These are phyloP conservation scores for Xanthia icteritia DNA, from an alignment of 2,888 invertebrate species.

Conservation along the genomic window DNA sequence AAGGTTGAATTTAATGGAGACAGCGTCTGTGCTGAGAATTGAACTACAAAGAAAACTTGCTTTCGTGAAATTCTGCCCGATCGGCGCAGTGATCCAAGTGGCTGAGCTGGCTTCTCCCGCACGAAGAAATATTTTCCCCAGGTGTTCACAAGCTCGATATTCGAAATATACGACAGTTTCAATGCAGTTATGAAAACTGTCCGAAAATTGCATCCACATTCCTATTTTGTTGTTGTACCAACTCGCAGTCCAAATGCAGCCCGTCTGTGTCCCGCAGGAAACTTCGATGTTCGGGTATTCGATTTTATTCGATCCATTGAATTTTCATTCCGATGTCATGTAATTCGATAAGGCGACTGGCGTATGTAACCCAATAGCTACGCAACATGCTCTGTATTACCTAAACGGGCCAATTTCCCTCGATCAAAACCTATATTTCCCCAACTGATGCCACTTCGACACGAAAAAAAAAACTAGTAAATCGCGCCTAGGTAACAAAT, in stretches of 20 bases:
- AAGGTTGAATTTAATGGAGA: background rate
- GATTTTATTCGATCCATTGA: background rate
- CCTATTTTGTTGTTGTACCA: background rate
- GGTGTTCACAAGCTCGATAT: background rate
- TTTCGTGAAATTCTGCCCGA: background rate
- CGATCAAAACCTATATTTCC: background rate
- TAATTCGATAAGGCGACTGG: background rate
- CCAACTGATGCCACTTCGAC: background rate
- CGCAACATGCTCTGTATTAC: background rate
- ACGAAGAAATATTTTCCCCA: background rate
- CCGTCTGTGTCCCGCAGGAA: background rate
- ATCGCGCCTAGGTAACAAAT: constrained; percentile 51
- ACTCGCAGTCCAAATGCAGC: background rate
- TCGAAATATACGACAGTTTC: background rate
- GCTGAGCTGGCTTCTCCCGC: background rate
- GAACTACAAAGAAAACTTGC: background rate
- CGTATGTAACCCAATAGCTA: background rate
- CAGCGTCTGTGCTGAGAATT: background rate
- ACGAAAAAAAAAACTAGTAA: constrained; percentile 5
- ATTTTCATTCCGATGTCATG: background rate
- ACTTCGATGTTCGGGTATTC: background rate
- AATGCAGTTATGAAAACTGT: background rate
- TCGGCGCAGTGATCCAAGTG: background rate
- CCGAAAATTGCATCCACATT: background rate
- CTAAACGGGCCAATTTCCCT: background rate